Base-by-base conservation (phyloP, 2,113 vertebrate species). In the human region DNA sequence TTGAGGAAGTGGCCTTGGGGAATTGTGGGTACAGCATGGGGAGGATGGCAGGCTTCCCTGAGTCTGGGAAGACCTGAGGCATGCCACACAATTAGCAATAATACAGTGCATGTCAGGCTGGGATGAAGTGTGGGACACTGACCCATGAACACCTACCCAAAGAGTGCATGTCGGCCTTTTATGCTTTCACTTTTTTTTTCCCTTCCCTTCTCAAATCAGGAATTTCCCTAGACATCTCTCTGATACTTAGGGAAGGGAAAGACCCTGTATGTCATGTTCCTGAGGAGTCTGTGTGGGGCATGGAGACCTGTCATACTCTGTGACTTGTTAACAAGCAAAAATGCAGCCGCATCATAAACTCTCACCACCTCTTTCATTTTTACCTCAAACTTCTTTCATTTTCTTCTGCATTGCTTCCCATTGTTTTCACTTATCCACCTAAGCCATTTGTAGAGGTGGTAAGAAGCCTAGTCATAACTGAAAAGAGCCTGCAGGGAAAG, bases 41-140 rank as follows among this genome's bases (percentile, higher is more conserved):
- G 27, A 78, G 50, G 11, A 38, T 1, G 66, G 18, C 22, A 20
- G 57, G 22, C 22, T 48, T 79, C 32, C 7, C 59, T 66, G 14
- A 10, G 23, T 66, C 57, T 1, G 38, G 48, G 45, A 38, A 82
- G 50, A 50, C 70, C 48, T 2, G 23, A 93, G 48, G 43, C 30
- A 5, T 7, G 30, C 4, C 2, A 30, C 3, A 0, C 6, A 5
- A n/a, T 20, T 40, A 32, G 27, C 35, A 68, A 3, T 38, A 40
- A 17, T 9, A 13, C 43, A 27, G 0, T 4, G 35, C n/a, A 23
- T 30, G 43, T 25, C 59, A n/a, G 81, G 48, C 43, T 20, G 11
- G 25, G 23, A 20, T 68, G 4, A 16, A 43, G 9, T 20, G 5
- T 17, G 57, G 78, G 43, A 38, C 43, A 3, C 1, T 1, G 43